Base-by-base conservation (phyloP, 2,113 vertebrate species). In the Cyanoramphus novaezelandiae region DNA sequence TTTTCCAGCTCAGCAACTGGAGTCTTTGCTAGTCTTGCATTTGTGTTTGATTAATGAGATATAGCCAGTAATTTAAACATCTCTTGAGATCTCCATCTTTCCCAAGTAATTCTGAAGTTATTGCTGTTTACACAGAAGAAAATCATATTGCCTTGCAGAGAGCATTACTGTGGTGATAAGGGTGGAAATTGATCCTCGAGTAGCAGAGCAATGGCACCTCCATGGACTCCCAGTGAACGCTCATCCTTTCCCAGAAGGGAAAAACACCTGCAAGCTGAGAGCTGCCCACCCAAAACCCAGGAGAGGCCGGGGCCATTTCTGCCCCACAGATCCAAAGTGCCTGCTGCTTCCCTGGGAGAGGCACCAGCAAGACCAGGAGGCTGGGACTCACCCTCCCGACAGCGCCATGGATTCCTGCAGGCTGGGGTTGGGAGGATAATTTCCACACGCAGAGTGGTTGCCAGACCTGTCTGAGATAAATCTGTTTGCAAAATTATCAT, bases 31-130 rank as follows among this genome's bases (percentile, higher is more conserved):
- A 76, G 70, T 71, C 90, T 94, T 91, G 84, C 68, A 65, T 74
- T 95, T 75, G 90, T 84, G 70, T 86, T 92, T 97, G 96, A 97
- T 95, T 92, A 97, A 97, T 95, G 95, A 94, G 82, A 92, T 71
- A 92, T 71, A 74, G 94, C 62, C 93, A 59, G 84, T 96, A 91
- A 96, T 83, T 96, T 93, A 88, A 88, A 94, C 79, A 91, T 90
- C 93, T 96, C 96, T 81, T 82, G 97, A 96, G 97, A 83, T 96
- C 95, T 82, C 93, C 78, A 49, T 93, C 93, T 96, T 96, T 92
- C 83, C 84, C 91, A 89, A 82, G 71, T 90, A 95, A 93, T 76
- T 76, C 90, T 78, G 74, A 92, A 95, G 86, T 91, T 88, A 76
- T n/a, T 95, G 87, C 88, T 91, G 57, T 89, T 95, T 93, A 81